phyloP scores from a whole-genome alignment of 2,797 vertebrate genomes.

The Pseudochirops cupreus region DNA sequence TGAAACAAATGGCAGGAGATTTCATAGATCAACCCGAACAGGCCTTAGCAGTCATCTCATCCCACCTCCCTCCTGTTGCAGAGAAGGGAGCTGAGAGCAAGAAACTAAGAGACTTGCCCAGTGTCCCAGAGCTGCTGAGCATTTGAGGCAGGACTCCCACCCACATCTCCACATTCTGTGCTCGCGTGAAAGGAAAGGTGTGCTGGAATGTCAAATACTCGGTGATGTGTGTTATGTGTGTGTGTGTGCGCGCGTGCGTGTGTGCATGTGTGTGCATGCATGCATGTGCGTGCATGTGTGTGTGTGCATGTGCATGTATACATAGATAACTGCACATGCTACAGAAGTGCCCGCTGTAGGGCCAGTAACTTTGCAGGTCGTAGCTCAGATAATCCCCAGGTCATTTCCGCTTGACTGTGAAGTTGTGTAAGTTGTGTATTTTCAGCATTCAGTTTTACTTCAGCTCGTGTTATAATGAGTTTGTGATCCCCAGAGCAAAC shows the following conservation, averaged over 20 bases:
- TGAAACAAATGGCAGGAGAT: not conserved
- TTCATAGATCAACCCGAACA: not conserved
- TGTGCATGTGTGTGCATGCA: too few relatives aligned
- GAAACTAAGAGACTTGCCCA: not conserved
- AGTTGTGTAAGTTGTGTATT: slow-evolving; percentile 39
- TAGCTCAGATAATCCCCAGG: slow-evolving; percentile 23
- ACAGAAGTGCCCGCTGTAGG: not conserved
- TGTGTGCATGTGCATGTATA: not conserved
- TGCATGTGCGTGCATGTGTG: too few relatives aligned
- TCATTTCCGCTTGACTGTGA: slow-evolving; percentile 14
- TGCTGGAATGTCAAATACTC: not conserved
- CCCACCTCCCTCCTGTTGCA: slow-evolving; percentile 13
- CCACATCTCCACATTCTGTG: not conserved
- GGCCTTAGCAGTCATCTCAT: rapidly evolving
- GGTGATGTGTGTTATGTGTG: not conserved
- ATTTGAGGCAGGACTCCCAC: not conserved
- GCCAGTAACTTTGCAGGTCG: not conserved
- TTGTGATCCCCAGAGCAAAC: slow-evolving; percentile 19
- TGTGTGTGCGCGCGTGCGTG: too few relatives aligned
- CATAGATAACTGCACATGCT: not conserved
- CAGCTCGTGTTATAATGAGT: slow-evolving; percentile 38
- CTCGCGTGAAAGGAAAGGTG: not conserved
- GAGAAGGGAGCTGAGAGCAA: slow-evolving; percentile 22
- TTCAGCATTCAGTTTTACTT: slow-evolving; percentile 42
- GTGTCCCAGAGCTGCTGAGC: not conserved